A percentile compares a stretch with the other conserved stretches of the same genome.
Conservation (phyloP, 2,888 invertebrate species). For the Drosophila ezoana region DNA sequence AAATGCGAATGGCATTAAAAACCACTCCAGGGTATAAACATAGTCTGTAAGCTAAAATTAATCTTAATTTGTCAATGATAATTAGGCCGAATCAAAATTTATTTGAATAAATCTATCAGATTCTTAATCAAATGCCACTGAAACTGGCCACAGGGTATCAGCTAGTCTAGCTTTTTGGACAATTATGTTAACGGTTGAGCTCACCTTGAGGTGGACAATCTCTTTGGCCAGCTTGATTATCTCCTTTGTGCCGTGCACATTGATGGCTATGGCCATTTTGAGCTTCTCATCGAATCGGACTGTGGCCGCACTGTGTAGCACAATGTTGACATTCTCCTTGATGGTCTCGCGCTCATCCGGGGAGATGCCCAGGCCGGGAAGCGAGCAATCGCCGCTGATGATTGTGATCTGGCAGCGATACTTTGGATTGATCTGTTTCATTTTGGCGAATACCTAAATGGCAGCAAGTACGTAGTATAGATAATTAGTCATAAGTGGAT, state of each 20-base stretch:
- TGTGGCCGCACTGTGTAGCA: conserved; percentile 97
- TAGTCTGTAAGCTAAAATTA: too few species aligned
- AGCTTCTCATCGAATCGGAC: conserved; percentile 91
- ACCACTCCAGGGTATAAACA: too few species aligned
- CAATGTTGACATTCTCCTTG: conserved; percentile 86
- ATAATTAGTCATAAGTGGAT: not conserved
- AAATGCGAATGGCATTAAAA: too few species aligned
- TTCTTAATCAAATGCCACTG: not conserved
- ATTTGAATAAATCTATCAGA: not conserved
- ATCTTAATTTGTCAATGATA: too few species aligned
- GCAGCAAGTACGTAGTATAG: not conserved
- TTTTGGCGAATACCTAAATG: conserved; percentile 76
- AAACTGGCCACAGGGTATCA: not conserved
- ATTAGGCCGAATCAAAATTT: too few species aligned
- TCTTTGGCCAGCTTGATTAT: conserved; percentile 88
- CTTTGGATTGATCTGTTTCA: conserved; percentile 79
- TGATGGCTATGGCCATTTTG: conserved; percentile 90
- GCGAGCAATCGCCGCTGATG: conserved; percentile 85
- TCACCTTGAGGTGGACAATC: conserved; percentile 88
- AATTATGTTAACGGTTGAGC: not conserved
- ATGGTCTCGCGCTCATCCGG: conserved; percentile 82
- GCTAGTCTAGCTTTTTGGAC: not conserved
- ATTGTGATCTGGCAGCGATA: conserved; percentile 84
- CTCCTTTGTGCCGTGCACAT: conserved; percentile 89
- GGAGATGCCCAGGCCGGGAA: conserved; percentile 84